A percentile compares a stretch with the other conserved stretches of the same genome.
Evolutionary conservation across 2,888 invertebrate species (phyloP).

Genomic region (Alitta virens): DNA sequence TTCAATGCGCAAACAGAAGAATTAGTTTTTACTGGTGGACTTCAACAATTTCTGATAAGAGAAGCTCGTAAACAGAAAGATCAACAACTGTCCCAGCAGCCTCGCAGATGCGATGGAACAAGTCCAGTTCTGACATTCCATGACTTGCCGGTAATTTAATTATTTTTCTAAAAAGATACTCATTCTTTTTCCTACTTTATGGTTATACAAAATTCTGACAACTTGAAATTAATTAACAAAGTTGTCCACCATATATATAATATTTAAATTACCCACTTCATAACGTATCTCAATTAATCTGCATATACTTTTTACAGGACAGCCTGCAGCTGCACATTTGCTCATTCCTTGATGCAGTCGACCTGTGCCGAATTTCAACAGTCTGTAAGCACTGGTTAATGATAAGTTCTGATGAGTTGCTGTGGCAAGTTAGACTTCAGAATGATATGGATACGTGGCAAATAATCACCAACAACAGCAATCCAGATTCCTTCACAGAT

Average conservation of each 20-base stretch:
- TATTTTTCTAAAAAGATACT: neutral
- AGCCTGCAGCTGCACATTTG: conserved; percentile 26
- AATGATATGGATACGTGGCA: conserved; percentile 41
- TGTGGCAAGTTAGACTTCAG: conserved; percentile 43
- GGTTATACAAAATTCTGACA: too few species aligned
- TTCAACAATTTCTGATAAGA: conserved; percentile 20
- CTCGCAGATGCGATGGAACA: conserved; percentile 9
- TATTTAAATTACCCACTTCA: too few species aligned
- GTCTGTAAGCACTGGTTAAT: conserved; percentile 46
- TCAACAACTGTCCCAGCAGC: conserved; percentile 10
- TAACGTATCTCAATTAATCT: too few species aligned
- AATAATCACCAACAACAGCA: conserved; percentile 44
- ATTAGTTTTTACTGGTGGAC: conserved; percentile 12
- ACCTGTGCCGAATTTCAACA: conserved; percentile 37
- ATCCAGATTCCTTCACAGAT: conserved; percentile 46
- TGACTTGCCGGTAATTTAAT: conserved; percentile 18
- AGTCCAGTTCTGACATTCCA: conserved; percentile 16
- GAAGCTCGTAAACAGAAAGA: neutral
- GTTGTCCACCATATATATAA: too few species aligned
- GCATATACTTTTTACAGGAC: conserved; percentile 28
- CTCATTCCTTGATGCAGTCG: conserved; percentile 37
- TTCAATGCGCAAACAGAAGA: neutral
- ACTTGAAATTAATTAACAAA: too few species aligned
- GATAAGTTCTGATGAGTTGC: conserved; percentile 41
- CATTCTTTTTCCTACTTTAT: neutral